Percentiles rank a stretch among this genome's conserved stretches.
Conservation (phyloP, 1,140 invertebrate species). For the Neotoxoptera formosana region DNA sequence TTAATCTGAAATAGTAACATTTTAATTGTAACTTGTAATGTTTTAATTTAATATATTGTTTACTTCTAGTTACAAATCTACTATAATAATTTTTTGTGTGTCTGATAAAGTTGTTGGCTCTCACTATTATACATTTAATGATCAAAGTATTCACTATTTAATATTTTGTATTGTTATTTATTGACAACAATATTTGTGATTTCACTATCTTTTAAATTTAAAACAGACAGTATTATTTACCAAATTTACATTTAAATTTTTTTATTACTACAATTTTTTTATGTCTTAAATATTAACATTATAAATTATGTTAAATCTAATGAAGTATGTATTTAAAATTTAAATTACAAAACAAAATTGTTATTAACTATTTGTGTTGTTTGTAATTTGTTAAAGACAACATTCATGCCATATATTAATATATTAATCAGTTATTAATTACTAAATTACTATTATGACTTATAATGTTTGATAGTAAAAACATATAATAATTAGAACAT, state of each 20-base stretch:
- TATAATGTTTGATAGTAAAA: not conserved
- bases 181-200: slow-evolving; percentile 16
- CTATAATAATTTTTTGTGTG: not conserved
- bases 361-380: not conserved
- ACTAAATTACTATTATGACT: too few relatives aligned
- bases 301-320: not conserved
- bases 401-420: not conserved
- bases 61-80: not conserved
- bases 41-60: not conserved
- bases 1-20: not conserved
- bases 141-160: not conserved
- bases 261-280: not conserved
- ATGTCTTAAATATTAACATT: not conserved
- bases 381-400: not conserved
- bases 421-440: not conserved
- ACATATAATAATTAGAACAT: not conserved
- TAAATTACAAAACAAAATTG: not conserved
- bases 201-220: not conserved
- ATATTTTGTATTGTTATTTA: not conserved
- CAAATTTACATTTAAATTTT: not conserved
- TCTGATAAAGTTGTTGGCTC: not conserved
- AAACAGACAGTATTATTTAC: not conserved
- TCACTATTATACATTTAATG: not conserved
- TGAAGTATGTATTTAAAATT: not conserved
- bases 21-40: not conserved